A percentile compares a stretch with the other conserved stretches of the same genome.
phyloP scores from a whole-genome alignment of 2,797 vertebrate species.

The Phalanger gymnotis region DNA sequence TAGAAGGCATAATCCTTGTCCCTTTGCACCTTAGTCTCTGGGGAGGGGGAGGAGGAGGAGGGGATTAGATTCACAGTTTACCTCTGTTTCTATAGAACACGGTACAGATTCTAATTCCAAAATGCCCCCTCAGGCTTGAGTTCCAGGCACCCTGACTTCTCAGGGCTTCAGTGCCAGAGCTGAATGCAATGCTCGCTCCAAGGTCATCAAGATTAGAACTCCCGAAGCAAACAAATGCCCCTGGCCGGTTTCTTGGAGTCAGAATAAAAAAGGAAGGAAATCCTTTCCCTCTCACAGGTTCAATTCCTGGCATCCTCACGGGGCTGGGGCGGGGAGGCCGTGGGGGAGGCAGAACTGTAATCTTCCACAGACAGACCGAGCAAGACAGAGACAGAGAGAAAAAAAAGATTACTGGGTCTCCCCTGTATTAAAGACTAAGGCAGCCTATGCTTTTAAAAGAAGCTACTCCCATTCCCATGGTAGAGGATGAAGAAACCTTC shows the following conservation, averaged over 20 bases:
- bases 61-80: not conserved
- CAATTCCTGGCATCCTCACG: not conserved
- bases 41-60: no score
- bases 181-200: not conserved
- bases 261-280: not conserved
- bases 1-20: not conserved
- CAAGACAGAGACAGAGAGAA: not conserved
- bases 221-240: not conserved
- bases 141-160: not conserved
- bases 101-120: not conserved
- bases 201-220: not conserved
- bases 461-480: not conserved
- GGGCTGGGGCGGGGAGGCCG: no score
- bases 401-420: not conserved
- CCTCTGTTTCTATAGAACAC: not conserved
- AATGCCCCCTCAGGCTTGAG: not conserved
- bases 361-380: not conserved
- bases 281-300: not conserved
- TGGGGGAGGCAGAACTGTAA: not conserved
- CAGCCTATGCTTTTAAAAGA: not conserved
- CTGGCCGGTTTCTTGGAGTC: not conserved
- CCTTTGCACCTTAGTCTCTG: not conserved
- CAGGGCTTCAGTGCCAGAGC: not conserved
- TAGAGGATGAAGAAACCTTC: not conserved
- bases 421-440: not conserved